These are phyloP conservation scores for Fistularia commersonii DNA, from an alignment of 2,797 vertebrate species.

Conservation along the genomic window DNA sequence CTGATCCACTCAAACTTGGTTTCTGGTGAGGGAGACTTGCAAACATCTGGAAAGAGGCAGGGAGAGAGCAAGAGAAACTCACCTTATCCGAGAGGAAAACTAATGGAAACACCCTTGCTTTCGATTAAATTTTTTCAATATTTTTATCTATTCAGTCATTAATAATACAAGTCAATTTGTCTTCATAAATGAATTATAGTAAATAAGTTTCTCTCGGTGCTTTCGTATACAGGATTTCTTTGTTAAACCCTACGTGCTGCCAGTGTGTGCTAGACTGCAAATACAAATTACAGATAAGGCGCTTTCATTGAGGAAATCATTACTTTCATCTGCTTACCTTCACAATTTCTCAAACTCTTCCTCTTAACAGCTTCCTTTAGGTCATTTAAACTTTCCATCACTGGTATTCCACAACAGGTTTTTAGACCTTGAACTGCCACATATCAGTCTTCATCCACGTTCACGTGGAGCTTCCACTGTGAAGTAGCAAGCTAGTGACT, in stretches of 20 bases:
- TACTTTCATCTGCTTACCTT: conserved; percentile 46
- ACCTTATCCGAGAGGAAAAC: no score
- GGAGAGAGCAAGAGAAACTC: conserved; percentile 3
- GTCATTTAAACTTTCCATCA: conserved; percentile 48
- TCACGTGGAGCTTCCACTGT: conserved; percentile 7
- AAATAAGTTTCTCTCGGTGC: no score
- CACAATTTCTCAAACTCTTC: conserved; percentile 37
- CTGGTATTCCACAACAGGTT: conserved; percentile 3
- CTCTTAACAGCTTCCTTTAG: conserved; percentile 19
- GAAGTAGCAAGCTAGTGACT: conserved; percentile 16
- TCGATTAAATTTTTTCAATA: no score
- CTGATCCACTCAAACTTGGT: conserved; percentile 78
- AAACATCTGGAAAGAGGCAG: conserved; percentile 64
- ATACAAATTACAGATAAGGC: not conserved
- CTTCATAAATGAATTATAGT: no score
- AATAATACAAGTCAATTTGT: no score
- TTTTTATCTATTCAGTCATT: no score
- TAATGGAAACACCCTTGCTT: no score
- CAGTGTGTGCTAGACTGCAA: not conserved
- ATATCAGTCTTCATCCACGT: conserved; percentile 5
- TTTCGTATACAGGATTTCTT: no score
- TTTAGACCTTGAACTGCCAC: conserved; percentile 5
- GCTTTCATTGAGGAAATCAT: not conserved
- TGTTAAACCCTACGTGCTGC: no score
- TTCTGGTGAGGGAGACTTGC: conserved; percentile 57